Percentiles rank a stretch among this genome's conserved stretches.
phyloP scores from a whole-genome alignment of 2,888 invertebrate genomes.

The Pristionchus maxplancki region DNA sequence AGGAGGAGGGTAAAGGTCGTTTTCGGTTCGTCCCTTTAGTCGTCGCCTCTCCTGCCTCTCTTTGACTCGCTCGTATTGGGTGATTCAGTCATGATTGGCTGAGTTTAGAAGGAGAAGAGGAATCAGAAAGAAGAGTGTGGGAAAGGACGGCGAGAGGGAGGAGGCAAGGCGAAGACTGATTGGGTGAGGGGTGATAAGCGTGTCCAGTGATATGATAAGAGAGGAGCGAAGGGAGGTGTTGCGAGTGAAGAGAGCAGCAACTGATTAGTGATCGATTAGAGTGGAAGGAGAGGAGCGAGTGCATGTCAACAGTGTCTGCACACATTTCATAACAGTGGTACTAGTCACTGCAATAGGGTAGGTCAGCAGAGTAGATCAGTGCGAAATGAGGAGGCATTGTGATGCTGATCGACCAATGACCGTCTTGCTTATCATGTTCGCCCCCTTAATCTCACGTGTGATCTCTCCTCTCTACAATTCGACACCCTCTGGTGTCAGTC shows the following conservation, averaged over 20 bases:
- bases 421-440: background rate
- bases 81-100: conserved; percentile 31
- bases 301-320: background rate
- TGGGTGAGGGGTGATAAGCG: background rate
- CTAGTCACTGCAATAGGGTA: background rate
- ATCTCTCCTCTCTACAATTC: background rate
- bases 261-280: conserved; percentile 3
- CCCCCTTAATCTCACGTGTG: background rate
- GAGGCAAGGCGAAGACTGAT: background rate
- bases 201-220: background rate
- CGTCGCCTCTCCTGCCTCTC: background rate
- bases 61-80: background rate
- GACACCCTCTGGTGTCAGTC: conserved; percentile 21
- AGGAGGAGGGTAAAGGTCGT: background rate
- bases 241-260: background rate
- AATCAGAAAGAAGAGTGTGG: background rate
- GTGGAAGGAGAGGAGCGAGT: background rate
- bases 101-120: background rate
- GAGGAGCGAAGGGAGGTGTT: background rate
- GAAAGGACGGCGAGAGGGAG: background rate
- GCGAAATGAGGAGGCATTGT: background rate
- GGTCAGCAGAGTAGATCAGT: background rate
- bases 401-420: background rate
- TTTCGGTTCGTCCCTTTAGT: conserved; percentile 38
- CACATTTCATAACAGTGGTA: background rate